A percentile compares a stretch with the other conserved stretches of the same genome.
Evolutionary conservation across 2,113 vertebrate species (phyloP).

Genomic region (Plestiodon gilberti): DNA sequence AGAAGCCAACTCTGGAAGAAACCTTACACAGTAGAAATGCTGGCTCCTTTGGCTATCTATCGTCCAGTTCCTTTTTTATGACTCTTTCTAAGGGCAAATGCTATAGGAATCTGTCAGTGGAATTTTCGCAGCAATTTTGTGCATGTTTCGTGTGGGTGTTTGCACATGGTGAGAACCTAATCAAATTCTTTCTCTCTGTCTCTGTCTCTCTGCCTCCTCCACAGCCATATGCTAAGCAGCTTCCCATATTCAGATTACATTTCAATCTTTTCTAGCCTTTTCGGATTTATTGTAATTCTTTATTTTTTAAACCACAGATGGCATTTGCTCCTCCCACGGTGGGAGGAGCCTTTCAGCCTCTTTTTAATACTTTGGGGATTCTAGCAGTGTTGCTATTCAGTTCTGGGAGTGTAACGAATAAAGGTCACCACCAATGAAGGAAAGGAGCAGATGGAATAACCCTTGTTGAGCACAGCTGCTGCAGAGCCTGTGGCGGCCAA

Average conservation of each 20-base stretch:
- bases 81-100: not conserved
- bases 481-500: not conserved
- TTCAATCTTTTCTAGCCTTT: conserved; percentile 43
- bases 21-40: fast-evolving
- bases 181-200: fast-evolving
- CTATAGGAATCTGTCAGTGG: not conserved
- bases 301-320: not conserved
- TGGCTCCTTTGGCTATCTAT: fast-evolving
- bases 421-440: not conserved
- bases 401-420: conserved; percentile 36
- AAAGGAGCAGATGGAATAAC: not conserved
- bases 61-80: not conserved
- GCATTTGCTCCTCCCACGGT: conserved; percentile 61
- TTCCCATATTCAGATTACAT: fast-evolving
- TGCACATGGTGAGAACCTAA: not conserved
- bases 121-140: not conserved
- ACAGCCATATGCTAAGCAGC: not conserved
- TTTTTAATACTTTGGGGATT: conserved; percentile 46
- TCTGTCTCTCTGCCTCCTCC: fast-evolving
- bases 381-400: conserved; percentile 38
- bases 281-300: conserved; percentile 31
- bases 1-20: not conserved
- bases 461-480: not conserved
- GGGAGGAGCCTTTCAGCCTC: conserved; percentile 57
- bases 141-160: not conserved